These are phyloP conservation scores for Rousettus leschenaultii DNA, from an alignment of 2,113 vertebrate genomes.

Conservation along the genomic window DNA sequence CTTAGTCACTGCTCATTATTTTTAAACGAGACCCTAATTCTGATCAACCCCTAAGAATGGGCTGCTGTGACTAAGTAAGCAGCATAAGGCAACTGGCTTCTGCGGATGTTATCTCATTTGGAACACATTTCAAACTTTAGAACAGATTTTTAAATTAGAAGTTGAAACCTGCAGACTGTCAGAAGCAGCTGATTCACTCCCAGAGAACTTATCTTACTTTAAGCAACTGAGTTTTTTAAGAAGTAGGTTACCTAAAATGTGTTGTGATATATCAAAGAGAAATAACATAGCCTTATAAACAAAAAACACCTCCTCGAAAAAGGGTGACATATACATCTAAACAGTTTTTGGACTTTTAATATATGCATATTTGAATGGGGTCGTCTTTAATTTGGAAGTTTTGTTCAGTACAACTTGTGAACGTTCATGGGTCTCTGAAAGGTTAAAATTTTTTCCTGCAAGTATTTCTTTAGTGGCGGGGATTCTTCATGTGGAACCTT, in stretches of 20 bases:
- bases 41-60: constrained; percentile 64
- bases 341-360: not conserved
- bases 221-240: constrained; percentile 40
- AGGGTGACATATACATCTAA: not conserved
- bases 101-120: constrained; percentile 70
- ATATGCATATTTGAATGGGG: not conserved
- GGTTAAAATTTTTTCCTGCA: not conserved
- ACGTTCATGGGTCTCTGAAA: constrained; percentile 11
- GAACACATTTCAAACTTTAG: constrained; percentile 77
- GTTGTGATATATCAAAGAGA: constrained; percentile 43
- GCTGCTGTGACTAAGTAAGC: constrained; percentile 78
- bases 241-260: not conserved
- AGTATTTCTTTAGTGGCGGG: constrained; percentile 41
- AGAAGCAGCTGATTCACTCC: constrained; percentile 65
- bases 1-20: constrained; percentile 39
- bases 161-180: constrained; percentile 69
- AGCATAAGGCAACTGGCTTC: constrained; percentile 58
- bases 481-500: constrained; percentile 21
- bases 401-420: not conserved
- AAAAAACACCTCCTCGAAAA: not conserved
- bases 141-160: constrained; percentile 72
- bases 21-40: constrained; percentile 48
- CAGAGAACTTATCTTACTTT: constrained; percentile 7
- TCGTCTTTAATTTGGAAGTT: not conserved
- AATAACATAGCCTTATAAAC: not conserved